Percentiles rank a stretch among this genome's conserved stretches.
Conservation (phyloP, 2,888 invertebrate genomes). For the Lapara coniferarum region DNA sequence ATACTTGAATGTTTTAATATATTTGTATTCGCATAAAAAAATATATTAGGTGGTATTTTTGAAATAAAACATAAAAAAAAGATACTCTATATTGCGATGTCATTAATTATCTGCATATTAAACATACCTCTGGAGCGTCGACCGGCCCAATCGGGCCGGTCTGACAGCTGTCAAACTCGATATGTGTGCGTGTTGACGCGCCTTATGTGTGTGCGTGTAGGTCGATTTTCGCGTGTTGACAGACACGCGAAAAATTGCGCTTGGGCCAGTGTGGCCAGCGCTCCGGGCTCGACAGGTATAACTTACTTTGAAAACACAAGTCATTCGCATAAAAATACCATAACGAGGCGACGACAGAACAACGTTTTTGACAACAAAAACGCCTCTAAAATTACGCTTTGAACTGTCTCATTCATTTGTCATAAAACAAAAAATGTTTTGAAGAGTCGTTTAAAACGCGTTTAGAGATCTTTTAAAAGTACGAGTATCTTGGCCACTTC, state of each 20-base stretch:
- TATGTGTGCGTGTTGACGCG: too few species aligned
- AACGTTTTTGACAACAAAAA: slow-evolving; percentile 15
- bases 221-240: too few species aligned
- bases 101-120: not conserved
- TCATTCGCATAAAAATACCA: not conserved
- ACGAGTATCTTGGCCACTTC: slow-evolving; percentile 18
- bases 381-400: slow-evolving; percentile 14
- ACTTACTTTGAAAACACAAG: not conserved
- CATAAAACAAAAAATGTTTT: slow-evolving; percentile 18
- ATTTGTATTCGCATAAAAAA: too few species aligned
- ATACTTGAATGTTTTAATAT: too few species aligned
- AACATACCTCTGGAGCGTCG: too few species aligned
- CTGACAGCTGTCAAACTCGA: too few species aligned
- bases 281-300: too few species aligned
- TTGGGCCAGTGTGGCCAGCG: too few species aligned
- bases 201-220: too few species aligned
- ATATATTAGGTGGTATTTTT: too few species aligned
- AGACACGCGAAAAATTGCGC: too few species aligned
- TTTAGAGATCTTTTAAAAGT: slow-evolving; percentile 21
- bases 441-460: slow-evolving; percentile 20
- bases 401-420: slow-evolving; percentile 22
- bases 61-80: not conserved
- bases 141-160: too few species aligned
- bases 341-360: slow-evolving; percentile 12
- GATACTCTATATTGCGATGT: not conserved